These are phyloP conservation scores for Drosophila saltans DNA, from an alignment of 1,140 invertebrate species.

Conservation along the genomic window DNA sequence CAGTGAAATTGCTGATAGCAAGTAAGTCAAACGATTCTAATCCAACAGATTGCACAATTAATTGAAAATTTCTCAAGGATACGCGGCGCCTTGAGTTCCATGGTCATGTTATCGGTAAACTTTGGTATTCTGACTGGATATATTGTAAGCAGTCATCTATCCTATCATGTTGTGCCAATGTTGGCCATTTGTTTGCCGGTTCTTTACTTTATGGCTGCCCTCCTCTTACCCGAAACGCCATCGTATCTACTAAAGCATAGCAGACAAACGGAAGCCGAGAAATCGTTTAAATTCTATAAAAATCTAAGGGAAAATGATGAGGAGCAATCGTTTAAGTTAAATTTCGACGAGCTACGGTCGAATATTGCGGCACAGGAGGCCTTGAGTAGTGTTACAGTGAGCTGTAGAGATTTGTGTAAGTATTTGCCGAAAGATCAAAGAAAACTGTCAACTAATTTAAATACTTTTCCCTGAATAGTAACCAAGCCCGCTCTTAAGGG, in stretches of 20 bases:
- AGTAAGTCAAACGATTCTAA: constrained; percentile 11
- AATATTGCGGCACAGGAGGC: constrained; percentile 45
- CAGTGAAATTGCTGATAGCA: constrained; percentile 81
- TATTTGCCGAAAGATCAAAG: not conserved
- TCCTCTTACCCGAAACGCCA: constrained; percentile 92
- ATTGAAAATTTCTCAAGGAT: constrained; percentile 83
- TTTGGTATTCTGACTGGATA: constrained; percentile 92
- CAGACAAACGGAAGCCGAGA: constrained; percentile 86
- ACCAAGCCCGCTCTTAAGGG: constrained; percentile 57
- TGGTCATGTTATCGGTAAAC: constrained; percentile 92
- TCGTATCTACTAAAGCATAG: constrained; percentile 86
- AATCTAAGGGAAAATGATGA: constrained; percentile 33
- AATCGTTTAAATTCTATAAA: constrained; percentile 84
- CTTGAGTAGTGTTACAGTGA: constrained; percentile 14
- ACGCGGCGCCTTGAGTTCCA: constrained; percentile 90
- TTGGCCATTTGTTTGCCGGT: constrained; percentile 88
- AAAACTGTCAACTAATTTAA: not conserved
- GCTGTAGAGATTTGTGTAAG: constrained; percentile 69
- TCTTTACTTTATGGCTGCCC: constrained; percentile 86
- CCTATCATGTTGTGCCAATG: constrained; percentile 87
- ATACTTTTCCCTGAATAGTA: constrained; percentile 29
- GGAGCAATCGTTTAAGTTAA: constrained; percentile 15
- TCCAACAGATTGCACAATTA: not conserved
- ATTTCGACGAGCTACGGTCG: constrained; percentile 53
- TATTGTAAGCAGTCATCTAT: constrained; percentile 87